Base-by-base conservation (phyloP, 2,797 vertebrate genomes). In the Pitangus sulphuratus region DNA sequence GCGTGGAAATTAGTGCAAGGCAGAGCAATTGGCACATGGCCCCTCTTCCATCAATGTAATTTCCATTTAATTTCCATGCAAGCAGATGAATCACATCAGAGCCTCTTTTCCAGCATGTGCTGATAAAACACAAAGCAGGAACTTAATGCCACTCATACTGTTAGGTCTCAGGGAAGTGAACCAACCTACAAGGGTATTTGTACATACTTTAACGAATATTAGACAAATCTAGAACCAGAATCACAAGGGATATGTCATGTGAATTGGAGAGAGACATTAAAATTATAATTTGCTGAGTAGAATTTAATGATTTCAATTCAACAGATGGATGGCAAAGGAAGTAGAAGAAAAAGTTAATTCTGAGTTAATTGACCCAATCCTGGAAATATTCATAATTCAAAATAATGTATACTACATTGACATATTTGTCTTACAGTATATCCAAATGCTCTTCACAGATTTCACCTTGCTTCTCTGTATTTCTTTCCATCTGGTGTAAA, bases 51-150 rank as follows among this genome's bases (percentile, higher is more conserved):
- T 65, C 85, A 54, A 11, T 33, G 37, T n/a, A 72, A 81, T 86
- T 95, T 87, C 75, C 28, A 93, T 81, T 96, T 78, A 33, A 90
- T 89, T 71, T 68, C 31, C 22, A 50, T 66, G 39, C 87, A 84
- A 77, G 79, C 48, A 91, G 72, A 80, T 68, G 48, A 85, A 85
- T 85, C 42, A 50, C 45, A 75, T 39, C 80, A 61, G 25, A 94
- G 45, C 30, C 53, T 91, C 13, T 57, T 90, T 88, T 65, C 61
- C 79, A 91, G 87, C 61, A 81, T 8, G 45, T 61, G 72, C 57
- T 84, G 65, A 70, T 66, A 83, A 81, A 94, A 89, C 54, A 69
- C n/a, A 18, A 35, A 64, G n/a, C 5, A 25, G 31, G 44, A 92
- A 85, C 51, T 62, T 54, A 60, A 40, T 40, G 64, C 42, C 61